Base-by-base conservation (phyloP, 2,113 vertebrate species). In the Podarcis muralis region DNA sequence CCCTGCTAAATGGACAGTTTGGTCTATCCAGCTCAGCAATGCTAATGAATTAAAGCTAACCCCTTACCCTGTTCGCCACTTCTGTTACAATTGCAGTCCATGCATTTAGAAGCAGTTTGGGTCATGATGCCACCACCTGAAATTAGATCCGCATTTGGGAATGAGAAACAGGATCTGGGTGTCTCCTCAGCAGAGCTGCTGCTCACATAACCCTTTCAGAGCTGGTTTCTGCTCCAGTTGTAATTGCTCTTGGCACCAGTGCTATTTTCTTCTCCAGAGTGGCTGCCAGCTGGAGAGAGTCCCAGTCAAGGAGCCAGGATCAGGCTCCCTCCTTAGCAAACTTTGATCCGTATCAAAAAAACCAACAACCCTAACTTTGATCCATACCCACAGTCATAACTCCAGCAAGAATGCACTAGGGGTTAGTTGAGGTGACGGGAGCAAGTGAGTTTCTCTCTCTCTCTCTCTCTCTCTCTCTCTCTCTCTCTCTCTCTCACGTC, bases 281-380 rank as follows among this genome's bases (percentile, higher is more conserved):
- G 89, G 43, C 68, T 91, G 93, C 93, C 94, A 94, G 89, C 83
- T 89, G 88, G 91, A 93, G 27, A 75, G 22, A 0, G 88, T 69
- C 48, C 69, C 88, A 90, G 88, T 13, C 66, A 53, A 8, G 15
- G 23, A 90, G 76, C 22, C 86, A 89, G 87, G 91, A 92, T 77
- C 5, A 93, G 85, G 91, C 91, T 92, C 93, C 94, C 93, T 95
- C 93, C 76, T 74, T 53, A 22, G 84, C 4, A 92, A 6, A 4
- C 2, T 85, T 92, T 27, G 48, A 69, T 27, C 6, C 3, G 66
- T 69, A 27, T 16, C 66, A 22, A 68, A 68, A 27, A 68, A 20
- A 23, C 27, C 66, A 43, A 43, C 66, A 89, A 72, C 69, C 43
- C 43, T 43, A 6, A 4, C 2, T 84, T 92, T 27, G 11, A 69